These are phyloP conservation scores for Acanthopleura granulata DNA, from an alignment of 2,888 invertebrate genomes.

Conservation along the genomic window DNA sequence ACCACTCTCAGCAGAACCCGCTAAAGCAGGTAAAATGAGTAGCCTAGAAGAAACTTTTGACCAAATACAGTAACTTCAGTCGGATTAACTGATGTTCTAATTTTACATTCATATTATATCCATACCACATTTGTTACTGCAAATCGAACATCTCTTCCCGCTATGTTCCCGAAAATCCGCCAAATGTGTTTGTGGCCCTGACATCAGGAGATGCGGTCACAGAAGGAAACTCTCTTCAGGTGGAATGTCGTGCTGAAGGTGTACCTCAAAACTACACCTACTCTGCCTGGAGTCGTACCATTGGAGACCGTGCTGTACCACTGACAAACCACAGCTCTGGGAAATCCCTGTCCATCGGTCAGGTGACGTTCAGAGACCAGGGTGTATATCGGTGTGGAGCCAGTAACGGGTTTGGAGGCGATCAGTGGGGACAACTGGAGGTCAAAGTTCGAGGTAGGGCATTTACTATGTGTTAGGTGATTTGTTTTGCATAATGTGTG, in stretches of 20 bases:
- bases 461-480: no score
- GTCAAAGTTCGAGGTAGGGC: no score
- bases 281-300: background rate
- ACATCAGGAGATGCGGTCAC: background rate
- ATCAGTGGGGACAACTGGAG: no score
- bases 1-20: no score
- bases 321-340: background rate
- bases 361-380: background rate
- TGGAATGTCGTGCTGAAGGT: constrained; percentile 8
- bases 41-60: no score
- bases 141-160: no score
- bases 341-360: background rate
- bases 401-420: background rate
- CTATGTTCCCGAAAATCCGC: background rate
- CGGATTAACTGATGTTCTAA: no score
- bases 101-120: no score
- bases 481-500: no score
- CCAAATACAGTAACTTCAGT: no score
- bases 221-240: background rate
- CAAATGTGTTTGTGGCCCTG: background rate
- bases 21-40: no score
- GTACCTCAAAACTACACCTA: background rate
- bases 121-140: no score
- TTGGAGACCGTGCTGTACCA: background rate
- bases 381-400: background rate